Conservation (phyloP, 2,888 invertebrate genomes). For the Meghimatium bilineatum region DNA sequence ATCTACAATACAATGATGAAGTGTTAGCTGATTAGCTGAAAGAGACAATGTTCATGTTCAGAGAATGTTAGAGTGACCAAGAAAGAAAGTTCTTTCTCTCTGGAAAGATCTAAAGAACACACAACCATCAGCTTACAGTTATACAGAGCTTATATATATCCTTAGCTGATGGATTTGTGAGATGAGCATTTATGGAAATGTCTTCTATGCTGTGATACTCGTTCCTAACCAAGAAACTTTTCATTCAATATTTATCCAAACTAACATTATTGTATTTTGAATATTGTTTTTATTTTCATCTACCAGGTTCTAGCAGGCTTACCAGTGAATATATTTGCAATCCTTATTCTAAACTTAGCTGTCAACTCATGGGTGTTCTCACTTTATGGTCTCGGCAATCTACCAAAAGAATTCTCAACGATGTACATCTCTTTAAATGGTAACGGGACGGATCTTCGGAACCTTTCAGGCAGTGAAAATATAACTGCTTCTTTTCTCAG, state of each 20-base stretch:
- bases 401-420: conserved; percentile 57
- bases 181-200: too few relatives aligned
- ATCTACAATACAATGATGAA: too few relatives aligned
- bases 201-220: too few relatives aligned
- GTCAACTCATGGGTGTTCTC: conserved; percentile 85
- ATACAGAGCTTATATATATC: too few relatives aligned
- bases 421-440: neutral
- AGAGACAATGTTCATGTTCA: too few relatives aligned
- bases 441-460: neutral
- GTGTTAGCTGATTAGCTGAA: too few relatives aligned
- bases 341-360: conserved; percentile 84
- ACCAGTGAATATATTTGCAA: conserved; percentile 86
- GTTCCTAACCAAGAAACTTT: neutral
- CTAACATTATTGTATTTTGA: neutral
- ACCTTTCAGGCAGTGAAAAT: neutral
- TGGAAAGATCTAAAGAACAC: too few relatives aligned
- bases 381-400: conserved; percentile 57
- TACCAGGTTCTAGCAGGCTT: conserved; percentile 85
- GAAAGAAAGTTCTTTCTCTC: too few relatives aligned
- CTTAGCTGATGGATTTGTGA: too few relatives aligned
- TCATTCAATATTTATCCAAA: neutral
- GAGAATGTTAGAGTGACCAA: too few relatives aligned
- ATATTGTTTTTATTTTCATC: neutral
- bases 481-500: neutral
- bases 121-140: too few relatives aligned